These are phyloP conservation scores for Catostomus latipinnis DNA, from an alignment of 2,797 vertebrate genomes.

Conservation along the genomic window DNA sequence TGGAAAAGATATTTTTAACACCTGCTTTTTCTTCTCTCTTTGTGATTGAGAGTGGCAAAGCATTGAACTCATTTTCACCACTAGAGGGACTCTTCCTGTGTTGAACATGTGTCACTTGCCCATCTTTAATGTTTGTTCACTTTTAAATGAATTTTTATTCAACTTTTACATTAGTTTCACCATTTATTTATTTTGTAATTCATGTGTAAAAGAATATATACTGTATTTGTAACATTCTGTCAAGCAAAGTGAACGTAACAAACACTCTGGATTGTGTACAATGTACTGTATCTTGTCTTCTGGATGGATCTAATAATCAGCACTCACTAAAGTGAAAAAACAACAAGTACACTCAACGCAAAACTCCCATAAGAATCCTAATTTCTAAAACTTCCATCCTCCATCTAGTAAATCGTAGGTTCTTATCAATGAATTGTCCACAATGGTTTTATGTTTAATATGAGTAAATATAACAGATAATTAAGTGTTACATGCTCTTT, in stretches of 20 bases:
- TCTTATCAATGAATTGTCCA: not conserved
- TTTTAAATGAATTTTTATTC: conserved; percentile 22
- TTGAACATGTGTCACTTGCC: not conserved
- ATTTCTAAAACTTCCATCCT: not conserved
- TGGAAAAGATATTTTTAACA: conserved; percentile 6
- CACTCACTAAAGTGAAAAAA: conserved; percentile 33
- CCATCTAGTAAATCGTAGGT: too few species aligned
- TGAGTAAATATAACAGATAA: conserved; percentile 9
- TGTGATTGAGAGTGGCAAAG: not conserved
- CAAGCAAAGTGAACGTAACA: conserved; percentile 41
- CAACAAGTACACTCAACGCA: conserved; percentile 44
- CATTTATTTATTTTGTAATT: too few species aligned
- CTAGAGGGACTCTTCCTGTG: conserved; percentile 1
- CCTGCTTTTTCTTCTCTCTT: conserved; percentile 21
- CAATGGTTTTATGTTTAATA: conserved; percentile 25
- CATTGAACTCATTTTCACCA: not conserved
- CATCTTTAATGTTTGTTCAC: conserved; percentile 19
- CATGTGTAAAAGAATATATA: too few species aligned
- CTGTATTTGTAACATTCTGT: conserved; percentile 27
- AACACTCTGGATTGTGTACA: conserved; percentile 28
- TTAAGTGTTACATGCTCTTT: conserved; percentile 46
- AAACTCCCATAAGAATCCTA: too few species aligned
- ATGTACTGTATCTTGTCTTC: conserved; percentile 17
- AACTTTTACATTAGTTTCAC: too few species aligned
- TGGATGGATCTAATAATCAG: conserved; percentile 33